Conservation (phyloP, 2,797 vertebrate genomes). For the Peromyscus melanophrys region DNA sequence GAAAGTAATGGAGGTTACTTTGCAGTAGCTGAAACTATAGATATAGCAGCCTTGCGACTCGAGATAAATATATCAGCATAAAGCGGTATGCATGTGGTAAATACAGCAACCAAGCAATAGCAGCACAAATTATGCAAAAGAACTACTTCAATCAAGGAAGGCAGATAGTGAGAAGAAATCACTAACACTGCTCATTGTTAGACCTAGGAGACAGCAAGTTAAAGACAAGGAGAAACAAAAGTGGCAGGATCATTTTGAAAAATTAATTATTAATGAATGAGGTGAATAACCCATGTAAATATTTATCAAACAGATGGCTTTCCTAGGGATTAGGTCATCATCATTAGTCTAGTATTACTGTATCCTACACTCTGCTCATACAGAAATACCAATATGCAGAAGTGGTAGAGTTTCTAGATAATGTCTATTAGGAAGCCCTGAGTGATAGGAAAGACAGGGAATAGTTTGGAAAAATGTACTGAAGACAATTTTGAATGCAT, state of each 20-base stretch:
- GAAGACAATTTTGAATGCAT: not conserved
- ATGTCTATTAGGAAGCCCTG: not conserved
- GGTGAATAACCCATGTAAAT: slow-evolving; percentile 74
- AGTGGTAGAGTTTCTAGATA: not conserved
- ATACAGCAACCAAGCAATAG: slow-evolving; percentile 66
- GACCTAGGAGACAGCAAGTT: slow-evolving; percentile 63
- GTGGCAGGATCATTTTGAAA: slow-evolving; percentile 70
- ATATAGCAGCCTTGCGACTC: slow-evolving; percentile 11
- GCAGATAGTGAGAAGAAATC: slow-evolving; percentile 72
- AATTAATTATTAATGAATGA: slow-evolving; percentile 77
- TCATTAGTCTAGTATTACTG: slow-evolving; percentile 63
- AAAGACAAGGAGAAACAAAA: slow-evolving; percentile 65
- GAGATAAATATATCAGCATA: slow-evolving; percentile 68
- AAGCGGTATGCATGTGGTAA: slow-evolving; percentile 63
- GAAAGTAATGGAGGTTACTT: slow-evolving; percentile 47
- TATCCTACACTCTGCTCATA: not conserved
- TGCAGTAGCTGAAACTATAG: slow-evolving; percentile 11
- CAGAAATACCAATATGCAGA: slow-evolving; percentile 35
- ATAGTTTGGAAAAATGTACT: not conserved
- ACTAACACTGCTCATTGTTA: slow-evolving; percentile 51
- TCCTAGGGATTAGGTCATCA: slow-evolving; percentile 72
- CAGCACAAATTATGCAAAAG: slow-evolving; percentile 79
- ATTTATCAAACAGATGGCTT: slow-evolving; percentile 75
- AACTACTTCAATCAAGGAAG: slow-evolving; percentile 73
- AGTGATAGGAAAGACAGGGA: not conserved